These are phyloP conservation scores for Alexandromys oeconomus DNA, from an alignment of 2,797 vertebrate genomes.

Conservation along the genomic window DNA sequence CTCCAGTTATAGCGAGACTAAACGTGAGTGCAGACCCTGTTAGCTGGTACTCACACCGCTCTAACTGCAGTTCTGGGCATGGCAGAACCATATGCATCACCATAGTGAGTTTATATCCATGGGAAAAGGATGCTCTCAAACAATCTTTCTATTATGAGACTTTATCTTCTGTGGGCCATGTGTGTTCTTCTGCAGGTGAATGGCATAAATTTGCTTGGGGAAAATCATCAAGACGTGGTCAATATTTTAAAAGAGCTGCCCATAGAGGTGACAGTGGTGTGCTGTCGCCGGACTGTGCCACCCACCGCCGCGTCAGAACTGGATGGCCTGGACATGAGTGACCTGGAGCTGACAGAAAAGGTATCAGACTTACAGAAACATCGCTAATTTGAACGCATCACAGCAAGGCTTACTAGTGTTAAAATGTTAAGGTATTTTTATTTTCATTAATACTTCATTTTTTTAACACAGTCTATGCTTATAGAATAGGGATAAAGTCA, in stretches of 20 bases:
- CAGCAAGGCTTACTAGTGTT: not conserved
- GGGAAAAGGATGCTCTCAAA: not conserved
- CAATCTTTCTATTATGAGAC: not conserved
- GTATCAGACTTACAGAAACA: conserved; percentile 82
- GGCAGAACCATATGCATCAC: not conserved
- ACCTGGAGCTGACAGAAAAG: conserved; percentile 88
- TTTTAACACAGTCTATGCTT: not conserved
- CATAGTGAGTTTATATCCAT: not conserved
- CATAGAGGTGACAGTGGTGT: conserved; percentile 94
- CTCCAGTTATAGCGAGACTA: not conserved
- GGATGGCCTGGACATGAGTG: conserved; percentile 83
- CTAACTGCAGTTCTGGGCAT: not conserved
- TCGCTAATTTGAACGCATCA: not conserved
- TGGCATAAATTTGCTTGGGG: conserved; percentile 95
- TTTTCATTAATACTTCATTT: not conserved
- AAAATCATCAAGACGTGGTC: conserved; percentile 97
- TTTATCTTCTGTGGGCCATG: not conserved
- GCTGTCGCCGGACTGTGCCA: conserved; percentile 92
- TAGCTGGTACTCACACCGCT: not conserved
- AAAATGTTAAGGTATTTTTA: not conserved
- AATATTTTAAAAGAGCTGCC: conserved; percentile 97
- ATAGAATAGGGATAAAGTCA: not conserved
- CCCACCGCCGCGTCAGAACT: conserved; percentile 84
- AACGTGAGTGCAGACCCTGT: not conserved
- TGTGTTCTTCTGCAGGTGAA: conserved; percentile 92